A percentile compares a stretch with the other conserved stretches of the same genome.
phyloP scores from a whole-genome alignment of 2,797 vertebrate genomes.

The Tolypeutes matacus region DNA sequence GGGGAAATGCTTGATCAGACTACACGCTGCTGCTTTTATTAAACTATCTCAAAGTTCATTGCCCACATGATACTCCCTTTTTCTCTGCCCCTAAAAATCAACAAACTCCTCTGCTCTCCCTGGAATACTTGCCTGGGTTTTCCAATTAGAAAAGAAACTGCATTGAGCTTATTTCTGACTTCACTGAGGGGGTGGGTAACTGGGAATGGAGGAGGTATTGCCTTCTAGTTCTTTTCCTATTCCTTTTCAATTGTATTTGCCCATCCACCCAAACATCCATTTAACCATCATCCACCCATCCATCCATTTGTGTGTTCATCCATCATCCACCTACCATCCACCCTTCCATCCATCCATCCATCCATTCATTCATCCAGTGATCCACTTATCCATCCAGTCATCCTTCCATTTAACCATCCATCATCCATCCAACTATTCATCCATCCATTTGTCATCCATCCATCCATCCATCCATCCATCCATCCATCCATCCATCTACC shows the following conservation, averaged over 20 bases:
- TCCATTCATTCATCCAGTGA: not conserved
- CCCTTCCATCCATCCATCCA: not conserved
- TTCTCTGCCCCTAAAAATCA: not conserved
- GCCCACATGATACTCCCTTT: accelerated
- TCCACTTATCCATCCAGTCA: not conserved
- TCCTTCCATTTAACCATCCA: too few relatives aligned
- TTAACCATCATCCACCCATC: not conserved
- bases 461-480: not conserved
- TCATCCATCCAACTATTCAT: too few relatives aligned
- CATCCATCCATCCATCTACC: not conserved
- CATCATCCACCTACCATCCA: too few relatives aligned
- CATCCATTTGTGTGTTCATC: not conserved
- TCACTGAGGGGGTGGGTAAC: not conserved
- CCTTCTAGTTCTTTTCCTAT: not conserved
- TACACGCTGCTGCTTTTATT: not conserved
- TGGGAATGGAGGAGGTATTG: not conserved
- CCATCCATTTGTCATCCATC: not conserved
- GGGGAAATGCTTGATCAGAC: too few relatives aligned
- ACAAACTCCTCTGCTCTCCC: not conserved
- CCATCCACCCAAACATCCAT: too few relatives aligned
- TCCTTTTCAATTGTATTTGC: not conserved
- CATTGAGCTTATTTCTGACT: not conserved
- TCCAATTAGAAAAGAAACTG: not conserved
- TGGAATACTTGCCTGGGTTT: conserved; percentile 44
- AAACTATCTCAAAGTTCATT: not conserved